Conservation (phyloP, 2,888 invertebrate species). For the Auanema sp. region DNA sequence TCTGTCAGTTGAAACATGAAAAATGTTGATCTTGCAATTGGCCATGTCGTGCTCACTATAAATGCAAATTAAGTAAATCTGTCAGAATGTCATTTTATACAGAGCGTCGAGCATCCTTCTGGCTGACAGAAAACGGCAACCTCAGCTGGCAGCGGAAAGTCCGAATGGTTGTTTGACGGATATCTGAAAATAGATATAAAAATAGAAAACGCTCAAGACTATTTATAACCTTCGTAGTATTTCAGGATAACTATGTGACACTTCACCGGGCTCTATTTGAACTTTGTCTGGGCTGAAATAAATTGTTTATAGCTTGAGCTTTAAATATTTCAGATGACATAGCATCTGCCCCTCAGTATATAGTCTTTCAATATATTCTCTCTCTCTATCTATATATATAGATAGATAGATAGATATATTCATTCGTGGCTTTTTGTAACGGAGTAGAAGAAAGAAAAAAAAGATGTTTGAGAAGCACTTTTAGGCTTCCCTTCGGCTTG, state of each 20-base stretch:
- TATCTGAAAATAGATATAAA: slow-evolving; percentile 81
- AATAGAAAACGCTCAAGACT: slow-evolving; percentile 64
- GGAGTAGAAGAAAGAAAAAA: no score
- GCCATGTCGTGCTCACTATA: slow-evolving; percentile 9
- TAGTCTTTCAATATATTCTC: no score
- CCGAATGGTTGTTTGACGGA: slow-evolving; percentile 70
- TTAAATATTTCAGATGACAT: neutral
- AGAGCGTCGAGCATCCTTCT: slow-evolving; percentile 87
- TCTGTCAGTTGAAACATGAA: slow-evolving; percentile 94
- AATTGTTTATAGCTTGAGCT: neutral
- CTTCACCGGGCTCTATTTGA: slow-evolving; percentile 14
- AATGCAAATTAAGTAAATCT: slow-evolving; percentile 3
- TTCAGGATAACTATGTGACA: slow-evolving; percentile 41
- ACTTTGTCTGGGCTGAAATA: slow-evolving; percentile 22
- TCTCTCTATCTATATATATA: no score
- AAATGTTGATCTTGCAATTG: slow-evolving; percentile 64
- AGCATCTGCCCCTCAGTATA: no score
- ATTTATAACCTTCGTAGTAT: slow-evolving; percentile 36
- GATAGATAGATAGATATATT: no score
- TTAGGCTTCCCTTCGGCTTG: no score
- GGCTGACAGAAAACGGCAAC: slow-evolving; percentile 99
- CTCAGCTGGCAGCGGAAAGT: slow-evolving; percentile 93
- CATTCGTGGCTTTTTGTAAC: no score
- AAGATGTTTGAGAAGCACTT: no score
- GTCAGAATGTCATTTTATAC: slow-evolving; percentile 63